Evolutionary conservation across 2,797 vertebrate genomes (phyloP).

Genomic region (Melanotaenia nigrans): DNA sequence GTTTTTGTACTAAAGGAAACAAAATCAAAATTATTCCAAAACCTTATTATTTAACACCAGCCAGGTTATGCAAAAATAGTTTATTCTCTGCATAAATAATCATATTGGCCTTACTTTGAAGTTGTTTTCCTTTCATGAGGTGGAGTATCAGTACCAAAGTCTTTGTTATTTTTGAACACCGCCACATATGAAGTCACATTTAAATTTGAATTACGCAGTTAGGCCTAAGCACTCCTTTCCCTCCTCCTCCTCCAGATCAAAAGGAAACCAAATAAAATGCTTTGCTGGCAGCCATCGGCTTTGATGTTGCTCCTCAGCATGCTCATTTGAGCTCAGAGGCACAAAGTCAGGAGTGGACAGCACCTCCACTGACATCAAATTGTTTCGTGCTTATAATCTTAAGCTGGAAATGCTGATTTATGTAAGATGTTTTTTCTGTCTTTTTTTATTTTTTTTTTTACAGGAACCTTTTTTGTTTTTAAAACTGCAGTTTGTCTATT

Average conservation of each 20-base stretch:
- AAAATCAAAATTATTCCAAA: not conserved
- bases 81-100: conserved; percentile 21
- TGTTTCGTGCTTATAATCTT: conserved; percentile 52
- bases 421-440: not conserved
- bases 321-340: conserved; percentile 69
- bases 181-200: conserved; percentile 67
- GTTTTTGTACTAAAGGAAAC: not conserved
- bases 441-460: not conserved
- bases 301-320: conserved; percentile 78
- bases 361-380: conserved; percentile 48
- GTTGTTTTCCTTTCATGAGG: conserved; percentile 40
- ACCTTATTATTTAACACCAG: not conserved
- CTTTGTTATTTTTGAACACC: conserved; percentile 72
- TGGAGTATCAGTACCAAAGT: conserved; percentile 54
- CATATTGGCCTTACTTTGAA: conserved; percentile 57
- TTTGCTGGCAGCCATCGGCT: conserved; percentile 77
- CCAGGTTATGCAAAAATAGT: conserved; percentile 2
- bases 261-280: conserved; percentile 80
- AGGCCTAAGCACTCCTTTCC: conserved; percentile 56
- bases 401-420: conserved; percentile 45
- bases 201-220: conserved; percentile 78
- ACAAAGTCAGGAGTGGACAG: conserved; percentile 59
- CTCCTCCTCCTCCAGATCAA: conserved; percentile 81
- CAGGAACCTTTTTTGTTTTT: not conserved
- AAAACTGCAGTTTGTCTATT: conserved; percentile 11